Evolutionary conservation across 2,113 vertebrate species (phyloP).

Genomic region (Pyrgilauda ruficollis): DNA sequence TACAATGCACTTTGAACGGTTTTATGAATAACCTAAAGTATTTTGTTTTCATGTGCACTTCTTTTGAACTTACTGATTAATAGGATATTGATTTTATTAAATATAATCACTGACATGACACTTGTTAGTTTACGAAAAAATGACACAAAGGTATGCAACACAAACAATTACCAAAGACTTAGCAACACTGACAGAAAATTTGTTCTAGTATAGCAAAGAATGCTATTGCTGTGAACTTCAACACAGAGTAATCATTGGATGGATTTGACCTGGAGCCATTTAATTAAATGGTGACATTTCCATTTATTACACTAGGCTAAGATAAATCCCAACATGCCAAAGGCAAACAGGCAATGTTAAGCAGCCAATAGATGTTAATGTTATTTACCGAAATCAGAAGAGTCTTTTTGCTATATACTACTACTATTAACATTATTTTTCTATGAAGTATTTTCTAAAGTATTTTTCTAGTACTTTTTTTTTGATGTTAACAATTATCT

Average conservation of each 20-base stretch:
- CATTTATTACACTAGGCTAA: constrained; percentile 26
- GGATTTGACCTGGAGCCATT: constrained; percentile 26
- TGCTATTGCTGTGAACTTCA: constrained; percentile 2
- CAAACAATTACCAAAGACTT: constrained; percentile 17
- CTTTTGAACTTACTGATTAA: constrained; percentile 6
- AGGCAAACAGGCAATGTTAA: not conserved
- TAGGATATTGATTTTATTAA: not conserved
- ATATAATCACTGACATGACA: constrained; percentile 10
- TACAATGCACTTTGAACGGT: not conserved
- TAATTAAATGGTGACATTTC: constrained; percentile 38
- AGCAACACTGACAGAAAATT: not conserved
- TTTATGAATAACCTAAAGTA: constrained; percentile 6
- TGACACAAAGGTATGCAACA: not conserved
- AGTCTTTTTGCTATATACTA: not conserved
- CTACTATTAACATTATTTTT: not conserved
- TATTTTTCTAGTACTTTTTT: not conserved
- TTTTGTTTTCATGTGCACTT: not conserved
- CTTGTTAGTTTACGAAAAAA: not conserved
- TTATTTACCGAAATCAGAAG: not conserved
- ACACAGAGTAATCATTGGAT: not conserved
- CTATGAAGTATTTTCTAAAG: not conserved
- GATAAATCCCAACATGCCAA: constrained; percentile 7
- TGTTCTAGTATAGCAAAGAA: not conserved
- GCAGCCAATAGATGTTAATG: not conserved
- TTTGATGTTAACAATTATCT: not conserved